A percentile compares a stretch with the other conserved stretches of the same genome.
These are phyloP conservation scores for Epizoanthus illoricatus DNA, from an alignment of 92 coral and sea anemone species.

Conservation along the genomic window DNA sequence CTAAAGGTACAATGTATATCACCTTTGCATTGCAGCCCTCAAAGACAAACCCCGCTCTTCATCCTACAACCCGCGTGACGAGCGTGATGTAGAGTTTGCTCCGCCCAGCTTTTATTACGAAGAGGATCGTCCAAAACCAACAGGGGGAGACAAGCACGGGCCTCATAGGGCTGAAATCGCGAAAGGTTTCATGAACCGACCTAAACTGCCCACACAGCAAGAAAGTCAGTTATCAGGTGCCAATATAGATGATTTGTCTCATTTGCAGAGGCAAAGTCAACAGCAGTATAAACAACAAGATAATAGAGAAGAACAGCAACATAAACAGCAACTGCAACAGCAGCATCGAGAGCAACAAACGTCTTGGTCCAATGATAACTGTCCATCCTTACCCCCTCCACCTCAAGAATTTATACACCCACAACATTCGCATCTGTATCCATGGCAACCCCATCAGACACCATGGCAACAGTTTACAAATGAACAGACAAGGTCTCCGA, in stretches of 20 bases:
- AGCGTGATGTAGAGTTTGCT: conserved; percentile 81
- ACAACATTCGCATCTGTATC: neutral
- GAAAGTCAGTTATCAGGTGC: neutral
- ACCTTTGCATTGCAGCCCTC: conserved; percentile 9
- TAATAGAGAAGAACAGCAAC: neutral
- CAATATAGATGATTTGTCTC: neutral
- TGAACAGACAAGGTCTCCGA: neutral
- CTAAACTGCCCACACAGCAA: neutral
- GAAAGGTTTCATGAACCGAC: neutral
- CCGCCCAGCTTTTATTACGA: conserved; percentile 91
- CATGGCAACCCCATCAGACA: conserved; percentile 48
- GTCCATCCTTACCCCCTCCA: conserved; percentile 59
- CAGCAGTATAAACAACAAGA: neutral
- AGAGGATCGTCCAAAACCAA: neutral
- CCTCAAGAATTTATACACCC: conserved; percentile 44
- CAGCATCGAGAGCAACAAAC: conserved; percentile 11
- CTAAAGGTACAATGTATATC: neutral
- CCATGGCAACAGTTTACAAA: neutral
- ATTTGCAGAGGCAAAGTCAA: neutral
- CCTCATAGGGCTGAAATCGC: conserved; percentile 4
- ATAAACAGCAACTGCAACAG: conserved; percentile 10
- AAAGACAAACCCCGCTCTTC: conserved; percentile 42
- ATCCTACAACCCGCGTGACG: conserved; percentile 53
- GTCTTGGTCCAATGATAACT: conserved; percentile 20
- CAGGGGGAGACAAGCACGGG: neutral